A percentile compares a stretch with the other conserved stretches of the same genome.
phyloP scores from a whole-genome alignment of 2,797 vertebrate species.

The Hippocampus kuda region DNA sequence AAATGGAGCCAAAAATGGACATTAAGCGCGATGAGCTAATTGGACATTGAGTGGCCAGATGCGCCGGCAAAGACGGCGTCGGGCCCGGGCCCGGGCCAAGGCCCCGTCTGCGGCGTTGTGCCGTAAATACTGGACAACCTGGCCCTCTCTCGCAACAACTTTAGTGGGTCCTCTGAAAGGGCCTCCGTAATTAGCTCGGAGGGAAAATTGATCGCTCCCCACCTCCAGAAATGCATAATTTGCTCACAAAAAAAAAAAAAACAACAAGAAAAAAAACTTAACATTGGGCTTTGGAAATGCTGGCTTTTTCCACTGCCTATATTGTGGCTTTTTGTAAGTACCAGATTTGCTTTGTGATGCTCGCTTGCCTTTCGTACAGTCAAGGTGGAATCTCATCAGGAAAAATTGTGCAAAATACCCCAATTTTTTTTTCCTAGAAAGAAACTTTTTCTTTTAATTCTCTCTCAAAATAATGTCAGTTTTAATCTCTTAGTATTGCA shows the following conservation, averaged over 20 bases:
- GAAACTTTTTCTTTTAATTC: too few relatives aligned
- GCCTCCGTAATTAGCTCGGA: conserved; percentile 62
- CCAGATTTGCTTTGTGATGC: too few relatives aligned
- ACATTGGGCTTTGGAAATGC: not conserved
- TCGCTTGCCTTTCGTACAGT: too few relatives aligned
- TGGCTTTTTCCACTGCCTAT: too few relatives aligned
- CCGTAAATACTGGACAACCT: conserved; percentile 55
- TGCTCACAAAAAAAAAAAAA: not conserved
- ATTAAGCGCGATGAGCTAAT: conserved; percentile 54
- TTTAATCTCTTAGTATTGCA: too few relatives aligned
- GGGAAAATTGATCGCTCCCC: conserved; percentile 49
- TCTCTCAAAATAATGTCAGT: too few relatives aligned
- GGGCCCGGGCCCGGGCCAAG: conserved; percentile 40
- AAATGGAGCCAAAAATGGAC: conserved; percentile 52
- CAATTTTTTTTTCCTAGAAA: too few relatives aligned
- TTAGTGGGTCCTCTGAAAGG: conserved; percentile 50
- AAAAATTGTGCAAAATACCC: too few relatives aligned
- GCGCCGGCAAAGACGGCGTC: conserved; percentile 54
- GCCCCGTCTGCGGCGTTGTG: conserved; percentile 43
- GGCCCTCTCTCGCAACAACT: conserved; percentile 37
- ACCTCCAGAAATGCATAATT: conserved; percentile 11
- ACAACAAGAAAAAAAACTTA: not conserved
- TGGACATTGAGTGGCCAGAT: conserved; percentile 50
- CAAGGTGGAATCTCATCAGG: too few relatives aligned
- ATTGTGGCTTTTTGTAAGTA: too few relatives aligned